A percentile compares a stretch with the other conserved stretches of the same genome.
These are phyloP conservation scores for Sisyra nigra DNA, from an alignment of 2,888 invertebrate species.

Conservation along the genomic window DNA sequence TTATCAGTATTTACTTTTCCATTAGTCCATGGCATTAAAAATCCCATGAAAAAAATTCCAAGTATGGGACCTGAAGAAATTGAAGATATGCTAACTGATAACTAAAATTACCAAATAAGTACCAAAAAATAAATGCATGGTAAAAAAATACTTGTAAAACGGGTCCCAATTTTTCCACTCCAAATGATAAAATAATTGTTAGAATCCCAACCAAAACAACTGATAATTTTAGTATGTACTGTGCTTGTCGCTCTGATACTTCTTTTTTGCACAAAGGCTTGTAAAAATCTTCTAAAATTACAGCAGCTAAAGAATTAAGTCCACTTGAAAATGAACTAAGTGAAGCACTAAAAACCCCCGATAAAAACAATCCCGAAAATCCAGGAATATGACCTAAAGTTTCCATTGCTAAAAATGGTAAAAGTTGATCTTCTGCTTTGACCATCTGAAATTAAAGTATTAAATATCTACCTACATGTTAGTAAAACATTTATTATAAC, in stretches of 20 bases:
- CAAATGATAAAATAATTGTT: constrained; percentile 42
- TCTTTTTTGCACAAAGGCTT: too few relatives aligned
- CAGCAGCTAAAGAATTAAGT: constrained; percentile 59
- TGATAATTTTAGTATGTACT: too few relatives aligned
- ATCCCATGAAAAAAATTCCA: constrained; percentile 49
- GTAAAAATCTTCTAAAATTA: constrained; percentile 54
- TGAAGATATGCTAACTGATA: constrained; percentile 39
- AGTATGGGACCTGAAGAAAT: constrained; percentile 52
- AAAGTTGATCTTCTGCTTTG: constrained; percentile 56
- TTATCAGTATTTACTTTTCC: too few relatives aligned
- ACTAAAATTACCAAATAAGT: constrained; percentile 26
- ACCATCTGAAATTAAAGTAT: constrained; percentile 33
- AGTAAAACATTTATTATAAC: too few relatives aligned
- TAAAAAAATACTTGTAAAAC: too few relatives aligned
- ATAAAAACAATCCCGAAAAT: constrained; percentile 59
- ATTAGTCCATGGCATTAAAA: constrained; percentile 52
- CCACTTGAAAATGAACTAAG: constrained; percentile 62
- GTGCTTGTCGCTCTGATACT: too few relatives aligned
- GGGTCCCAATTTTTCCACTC: constrained; percentile 41
- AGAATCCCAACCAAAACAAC: constrained; percentile 44
- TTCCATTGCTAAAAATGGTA: constrained; percentile 75
- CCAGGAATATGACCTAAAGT: constrained; percentile 62
- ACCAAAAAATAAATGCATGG: background rate
- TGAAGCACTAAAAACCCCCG: constrained; percentile 82
- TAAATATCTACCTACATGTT: too few relatives aligned